These are phyloP conservation scores for Acipenser oxyrinchus DNA, from an alignment of 2,797 vertebrate species.

Conservation along the genomic window DNA sequence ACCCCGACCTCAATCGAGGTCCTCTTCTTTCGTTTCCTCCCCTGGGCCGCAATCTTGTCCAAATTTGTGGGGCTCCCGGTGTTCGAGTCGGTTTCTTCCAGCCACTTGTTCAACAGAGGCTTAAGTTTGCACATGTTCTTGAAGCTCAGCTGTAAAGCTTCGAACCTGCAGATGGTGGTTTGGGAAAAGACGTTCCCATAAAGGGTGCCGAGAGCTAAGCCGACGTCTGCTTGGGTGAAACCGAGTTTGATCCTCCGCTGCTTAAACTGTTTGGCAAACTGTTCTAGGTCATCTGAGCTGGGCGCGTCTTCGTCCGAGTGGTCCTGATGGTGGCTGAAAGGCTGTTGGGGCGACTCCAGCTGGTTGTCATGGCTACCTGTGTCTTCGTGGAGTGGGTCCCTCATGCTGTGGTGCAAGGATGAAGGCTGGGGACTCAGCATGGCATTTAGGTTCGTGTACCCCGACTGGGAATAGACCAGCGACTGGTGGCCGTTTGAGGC, in stretches of 20 bases:
- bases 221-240: constrained; percentile 93
- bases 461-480: constrained; percentile 87
- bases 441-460: constrained; percentile 82
- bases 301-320: constrained; percentile 89
- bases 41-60: constrained; percentile 98
- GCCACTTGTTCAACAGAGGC: constrained; percentile 95
- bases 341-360: constrained; percentile 80
- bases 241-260: constrained; percentile 93
- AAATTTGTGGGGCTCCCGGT: constrained; percentile 94
- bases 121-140: constrained; percentile 98
- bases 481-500: constrained; percentile 80
- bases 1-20: constrained; percentile 98
- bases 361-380: constrained; percentile 76
- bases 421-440: constrained; percentile 85
- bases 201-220: constrained; percentile 85
- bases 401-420: constrained; percentile 83
- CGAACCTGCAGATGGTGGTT: constrained; percentile 93
- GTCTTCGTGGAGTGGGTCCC: constrained; percentile 83
- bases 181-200: constrained; percentile 95
- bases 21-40: constrained; percentile 97
- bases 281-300: constrained; percentile 92
- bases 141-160: constrained; percentile 92
- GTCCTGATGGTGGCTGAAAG: constrained; percentile 76
- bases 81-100: constrained; percentile 98
- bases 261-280: constrained; percentile 95